Base-by-base conservation (phyloP, 37 sponge, comb jelly and placozoan species). In the Aphrocallistes beatrix region DNA sequence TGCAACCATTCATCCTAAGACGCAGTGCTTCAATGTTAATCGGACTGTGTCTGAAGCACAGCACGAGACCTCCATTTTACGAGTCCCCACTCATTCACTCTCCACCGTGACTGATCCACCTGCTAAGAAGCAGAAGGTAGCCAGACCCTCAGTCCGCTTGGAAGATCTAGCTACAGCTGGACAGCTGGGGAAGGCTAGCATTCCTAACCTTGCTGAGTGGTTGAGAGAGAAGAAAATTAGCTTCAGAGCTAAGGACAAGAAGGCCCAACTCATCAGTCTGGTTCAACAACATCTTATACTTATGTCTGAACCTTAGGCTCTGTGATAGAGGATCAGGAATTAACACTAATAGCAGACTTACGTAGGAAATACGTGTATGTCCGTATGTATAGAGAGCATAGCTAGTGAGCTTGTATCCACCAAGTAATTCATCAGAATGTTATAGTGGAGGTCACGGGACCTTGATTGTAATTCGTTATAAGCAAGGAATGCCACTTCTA, bases 121-220 rank as follows among this genome's bases (percentile, higher is more conserved):
- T 3, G 45, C 45, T 13, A 19, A 19, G 28, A 28, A 21, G 25
- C 10, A 60, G 75, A 3, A 60, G 34, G 28, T 1, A 1, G 32
- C 3, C 25, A 28, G 25, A 3, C 3, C 17, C 3, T 6, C 25
- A 3, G 21, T 30, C 34, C 10, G 75, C 34, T 3, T 60, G 34
- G 34, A 60, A 6, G 75, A 60, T 3, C 75, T 60, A 13, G n/a
- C n/a, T 3, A 3, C 6, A 3, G 75, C 75, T 13, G 75, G 34
- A 32, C 75, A 60, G 75, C 75, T 60, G 75, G 75, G n/a, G 75
- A 60, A 60, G n/a, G 75, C 75, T 60, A 60, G n/a, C 75, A 28
- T 60, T 21, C 3, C 75, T 6, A 60, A 30, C 34, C 75, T 60
- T 6, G 34, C 17, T 3, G 75, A 60, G 8, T 60, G 75, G 75